Percentiles rank a stretch among this genome's conserved stretches.
phyloP scores from a whole-genome alignment of 2,797 vertebrate species.

The Falco berigora region DNA sequence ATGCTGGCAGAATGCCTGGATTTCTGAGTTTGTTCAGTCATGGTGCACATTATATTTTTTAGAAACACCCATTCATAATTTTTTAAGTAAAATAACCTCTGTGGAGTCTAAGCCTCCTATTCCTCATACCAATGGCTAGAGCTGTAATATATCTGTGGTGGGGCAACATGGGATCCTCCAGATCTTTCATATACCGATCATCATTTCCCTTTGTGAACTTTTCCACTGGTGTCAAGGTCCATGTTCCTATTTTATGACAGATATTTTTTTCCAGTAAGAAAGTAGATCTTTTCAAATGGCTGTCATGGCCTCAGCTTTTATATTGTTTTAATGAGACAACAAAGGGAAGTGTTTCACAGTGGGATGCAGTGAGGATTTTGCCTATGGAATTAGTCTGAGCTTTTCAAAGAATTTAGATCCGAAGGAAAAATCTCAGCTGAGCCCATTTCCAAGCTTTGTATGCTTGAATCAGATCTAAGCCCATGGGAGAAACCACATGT shows the following conservation, averaged over 20 bases:
- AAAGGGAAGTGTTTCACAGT: background rate
- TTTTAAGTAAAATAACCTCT: background rate
- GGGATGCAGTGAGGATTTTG: background rate
- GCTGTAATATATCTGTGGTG: background rate
- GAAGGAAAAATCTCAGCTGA: background rate
- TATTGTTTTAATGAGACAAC: background rate
- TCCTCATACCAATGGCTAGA: background rate
- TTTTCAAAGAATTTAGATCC: background rate
- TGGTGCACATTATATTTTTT: background rate
- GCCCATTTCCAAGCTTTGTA: background rate
- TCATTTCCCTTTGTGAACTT: background rate
- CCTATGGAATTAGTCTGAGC: background rate
- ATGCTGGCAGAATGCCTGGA: background rate
- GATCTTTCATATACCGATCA: background rate
- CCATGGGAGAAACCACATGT: background rate
- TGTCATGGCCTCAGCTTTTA: background rate
- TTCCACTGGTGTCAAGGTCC: background rate
- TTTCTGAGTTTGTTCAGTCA: background rate
- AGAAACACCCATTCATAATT: background rate
- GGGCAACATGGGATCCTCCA: background rate
- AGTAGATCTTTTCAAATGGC: background rate
- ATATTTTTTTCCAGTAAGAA: background rate
- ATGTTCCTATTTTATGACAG: background rate
- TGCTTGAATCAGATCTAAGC: background rate
- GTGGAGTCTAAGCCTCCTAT: background rate